Percentiles rank a stretch among this genome's conserved stretches.
phyloP scores from a whole-genome alignment of 64 coral and sea anemone species.

The Pocillopora verrucosa region DNA sequence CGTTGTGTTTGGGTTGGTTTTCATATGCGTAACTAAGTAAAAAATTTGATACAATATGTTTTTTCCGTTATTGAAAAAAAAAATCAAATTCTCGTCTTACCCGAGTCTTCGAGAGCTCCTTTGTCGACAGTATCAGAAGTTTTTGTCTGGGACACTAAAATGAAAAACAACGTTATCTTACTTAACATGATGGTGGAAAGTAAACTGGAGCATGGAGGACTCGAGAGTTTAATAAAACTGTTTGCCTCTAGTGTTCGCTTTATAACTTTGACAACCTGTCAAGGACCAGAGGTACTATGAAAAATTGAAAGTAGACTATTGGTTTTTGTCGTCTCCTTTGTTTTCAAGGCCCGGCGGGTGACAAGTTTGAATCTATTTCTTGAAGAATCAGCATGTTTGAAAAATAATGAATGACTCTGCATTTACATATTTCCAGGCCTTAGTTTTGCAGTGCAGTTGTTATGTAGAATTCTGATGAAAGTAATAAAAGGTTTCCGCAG shows the following conservation, averaged over 20 bases:
- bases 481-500: not conserved
- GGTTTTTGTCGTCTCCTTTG: not conserved
- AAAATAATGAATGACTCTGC: not conserved
- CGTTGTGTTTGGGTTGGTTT: too few species aligned
- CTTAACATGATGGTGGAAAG: not conserved
- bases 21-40: too few species aligned
- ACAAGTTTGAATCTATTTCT: not conserved
- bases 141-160: not conserved
- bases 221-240: not conserved
- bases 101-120: not conserved
- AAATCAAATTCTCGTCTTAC: not conserved
- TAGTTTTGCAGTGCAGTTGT: not conserved
- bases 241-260: not conserved
- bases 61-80: not conserved
- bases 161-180: not conserved
- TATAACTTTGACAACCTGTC: not conserved
- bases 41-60: too few species aligned
- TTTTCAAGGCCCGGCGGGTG: not conserved
- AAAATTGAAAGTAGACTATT: conserved; percentile 34
- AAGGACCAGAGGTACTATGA: not conserved
- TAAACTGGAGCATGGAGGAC: not conserved
- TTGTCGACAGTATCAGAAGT: not conserved
- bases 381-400: not conserved
- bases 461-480: not conserved
- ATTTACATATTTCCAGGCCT: conserved; percentile 3